Conservation (phyloP, 2,888 invertebrate genomes). For the Polymixis flavicincta region DNA sequence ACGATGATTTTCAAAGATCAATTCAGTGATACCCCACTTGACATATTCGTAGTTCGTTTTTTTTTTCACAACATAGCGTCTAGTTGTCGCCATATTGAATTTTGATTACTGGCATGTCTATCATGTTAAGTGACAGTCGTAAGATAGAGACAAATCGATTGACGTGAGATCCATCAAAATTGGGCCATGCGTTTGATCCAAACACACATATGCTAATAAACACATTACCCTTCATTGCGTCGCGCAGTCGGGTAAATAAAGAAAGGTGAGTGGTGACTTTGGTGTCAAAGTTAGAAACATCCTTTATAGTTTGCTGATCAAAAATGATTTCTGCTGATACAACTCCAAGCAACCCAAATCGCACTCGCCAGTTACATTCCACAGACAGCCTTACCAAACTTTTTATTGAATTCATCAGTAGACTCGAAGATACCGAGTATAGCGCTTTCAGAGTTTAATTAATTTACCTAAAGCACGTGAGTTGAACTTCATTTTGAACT, state of each 20-base stretch:
- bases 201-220: no score
- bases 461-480: constrained; percentile 64
- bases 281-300: not conserved
- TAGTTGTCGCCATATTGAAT: no score
- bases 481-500: constrained; percentile 58
- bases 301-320: not conserved
- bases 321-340: not conserved
- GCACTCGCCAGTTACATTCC: constrained; percentile 31
- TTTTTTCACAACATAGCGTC: no score
- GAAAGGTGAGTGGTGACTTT: not conserved
- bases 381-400: constrained; percentile 43
- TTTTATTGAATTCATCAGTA: constrained; percentile 67
- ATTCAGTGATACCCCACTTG: no score
- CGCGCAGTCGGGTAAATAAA: not conserved
- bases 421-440: constrained; percentile 50
- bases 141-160: no score
- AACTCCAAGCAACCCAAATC: constrained; percentile 20
- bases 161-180: no score
- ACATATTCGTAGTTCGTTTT: no score
- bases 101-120: no score
- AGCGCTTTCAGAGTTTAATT: constrained; percentile 62
- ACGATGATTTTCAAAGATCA: no score
- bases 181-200: no score
- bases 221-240: no score
- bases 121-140: no score